Percentiles rank a stretch among this genome's conserved stretches.
These are phyloP conservation scores for Phthorimaea operculella DNA, from an alignment of 1,140 invertebrate species.

Conservation along the genomic window DNA sequence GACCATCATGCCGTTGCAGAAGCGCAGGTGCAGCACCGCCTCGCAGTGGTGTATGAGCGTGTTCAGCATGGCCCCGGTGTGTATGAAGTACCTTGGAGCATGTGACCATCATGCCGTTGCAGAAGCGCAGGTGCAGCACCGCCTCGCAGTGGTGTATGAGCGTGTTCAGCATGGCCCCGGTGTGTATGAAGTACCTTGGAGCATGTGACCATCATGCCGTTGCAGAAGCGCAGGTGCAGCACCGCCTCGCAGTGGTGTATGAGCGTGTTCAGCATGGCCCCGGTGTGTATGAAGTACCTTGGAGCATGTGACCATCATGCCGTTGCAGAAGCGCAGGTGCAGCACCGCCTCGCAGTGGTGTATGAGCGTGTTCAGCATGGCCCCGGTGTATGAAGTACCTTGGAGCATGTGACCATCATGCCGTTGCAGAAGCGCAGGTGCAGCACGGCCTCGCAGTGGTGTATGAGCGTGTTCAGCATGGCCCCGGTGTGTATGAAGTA, in stretches of 20 bases:
- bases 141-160: slow-evolving; percentile 99
- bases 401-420: slow-evolving; percentile 99
- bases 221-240: slow-evolving; percentile 96
- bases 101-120: slow-evolving; percentile 99
- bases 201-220: slow-evolving; percentile 99
- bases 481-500: slow-evolving; percentile 89
- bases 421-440: slow-evolving; percentile 98
- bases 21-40: slow-evolving; percentile 97
- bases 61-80: slow-evolving; percentile 94
- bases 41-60: slow-evolving; percentile 99
- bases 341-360: slow-evolving; percentile 99
- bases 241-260: slow-evolving; percentile 99
- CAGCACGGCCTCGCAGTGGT: slow-evolving; percentile 99
- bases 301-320: slow-evolving; percentile 99
- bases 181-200: slow-evolving; percentile 95
- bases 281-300: slow-evolving; percentile 94
- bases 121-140: slow-evolving; percentile 97
- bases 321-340: slow-evolving; percentile 97
- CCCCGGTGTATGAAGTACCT: slow-evolving; percentile 92
- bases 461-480: slow-evolving; percentile 98
- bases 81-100: slow-evolving; percentile 88
- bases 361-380: slow-evolving; percentile 98
- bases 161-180: slow-evolving; percentile 97
- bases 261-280: slow-evolving; percentile 97
- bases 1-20: slow-evolving; percentile 99